phyloP scores from a whole-genome alignment of 2,888 invertebrate genomes.

The Pyrrhia umbra region DNA sequence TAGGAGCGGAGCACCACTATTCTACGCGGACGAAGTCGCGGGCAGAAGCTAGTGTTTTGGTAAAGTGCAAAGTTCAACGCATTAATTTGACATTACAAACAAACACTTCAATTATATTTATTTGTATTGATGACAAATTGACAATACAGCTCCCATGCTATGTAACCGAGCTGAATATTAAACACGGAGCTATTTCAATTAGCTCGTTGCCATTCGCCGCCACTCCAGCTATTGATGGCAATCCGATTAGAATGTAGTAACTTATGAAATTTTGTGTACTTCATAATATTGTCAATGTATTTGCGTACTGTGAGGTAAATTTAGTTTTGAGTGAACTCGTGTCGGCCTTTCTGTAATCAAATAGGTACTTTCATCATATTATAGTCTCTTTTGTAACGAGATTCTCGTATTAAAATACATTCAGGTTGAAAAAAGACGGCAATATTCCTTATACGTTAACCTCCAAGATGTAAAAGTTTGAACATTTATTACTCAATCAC shows the following conservation, averaged over 20 bases:
- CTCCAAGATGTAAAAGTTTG: no score
- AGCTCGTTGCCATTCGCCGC: slow-evolving; percentile 53
- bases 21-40: no score
- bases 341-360: not conserved
- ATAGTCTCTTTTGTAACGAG: no score
- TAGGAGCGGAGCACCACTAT: no score
- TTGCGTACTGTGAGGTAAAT: not conserved
- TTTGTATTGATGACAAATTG: not conserved
- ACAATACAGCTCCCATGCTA: slow-evolving; percentile 55
- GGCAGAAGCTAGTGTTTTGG: no score
- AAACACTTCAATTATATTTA: not conserved
- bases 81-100: no score
- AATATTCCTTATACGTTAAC: no score
- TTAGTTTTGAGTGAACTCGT: not conserved
- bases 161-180: slow-evolving; percentile 65
- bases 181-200: slow-evolving; percentile 65
- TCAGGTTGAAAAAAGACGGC: no score
- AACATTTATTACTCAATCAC: no score
- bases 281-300: slow-evolving; percentile 18
- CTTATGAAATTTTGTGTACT: slow-evolving; percentile 38
- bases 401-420: no score
- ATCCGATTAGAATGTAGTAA: slow-evolving; percentile 58
- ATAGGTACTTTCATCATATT: no score
- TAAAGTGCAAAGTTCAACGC: no score
- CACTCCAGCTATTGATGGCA: slow-evolving; percentile 30